phyloP scores from a whole-genome alignment of 2,888 invertebrate species.

The Mamestra brassicae region DNA sequence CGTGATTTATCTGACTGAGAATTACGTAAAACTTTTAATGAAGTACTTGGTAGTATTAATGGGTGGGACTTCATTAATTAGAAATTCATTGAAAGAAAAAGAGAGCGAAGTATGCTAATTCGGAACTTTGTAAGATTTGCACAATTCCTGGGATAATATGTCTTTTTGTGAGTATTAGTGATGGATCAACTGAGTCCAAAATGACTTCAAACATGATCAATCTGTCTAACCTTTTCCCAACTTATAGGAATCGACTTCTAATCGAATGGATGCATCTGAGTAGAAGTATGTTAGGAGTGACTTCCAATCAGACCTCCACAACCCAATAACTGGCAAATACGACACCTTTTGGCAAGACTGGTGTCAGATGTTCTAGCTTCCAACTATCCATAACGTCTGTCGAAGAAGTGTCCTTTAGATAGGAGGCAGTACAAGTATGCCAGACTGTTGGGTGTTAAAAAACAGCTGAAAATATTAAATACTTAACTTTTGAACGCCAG shows the following conservation, averaged over 20 bases:
- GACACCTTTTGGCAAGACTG: no score
- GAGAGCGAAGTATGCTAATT: not conserved
- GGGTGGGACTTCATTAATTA: conserved; percentile 7
- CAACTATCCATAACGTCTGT: no score
- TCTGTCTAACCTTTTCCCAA: no score
- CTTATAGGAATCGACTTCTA: no score
- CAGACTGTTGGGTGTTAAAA: not conserved
- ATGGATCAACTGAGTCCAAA: not conserved
- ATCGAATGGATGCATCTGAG: no score
- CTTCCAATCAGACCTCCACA: no score
- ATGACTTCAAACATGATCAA: not conserved
- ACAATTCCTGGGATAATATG: not conserved
- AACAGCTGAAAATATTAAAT: not conserved
- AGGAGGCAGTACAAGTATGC: not conserved
- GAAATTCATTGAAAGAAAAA: not conserved
- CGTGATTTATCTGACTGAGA: conserved; percentile 22
- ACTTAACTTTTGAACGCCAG: no score
- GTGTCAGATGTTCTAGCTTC: no score
- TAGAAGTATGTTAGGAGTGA: no score
- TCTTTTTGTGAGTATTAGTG: not conserved
- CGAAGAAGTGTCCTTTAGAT: not conserved
- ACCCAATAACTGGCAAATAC: no score
- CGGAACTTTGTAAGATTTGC: not conserved
- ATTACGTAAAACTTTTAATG: conserved; percentile 32
- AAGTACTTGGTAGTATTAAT: conserved; percentile 4